These are phyloP conservation scores for Meriones psammophilus DNA, from an alignment of 2,797 vertebrate genomes.

Conservation along the genomic window DNA sequence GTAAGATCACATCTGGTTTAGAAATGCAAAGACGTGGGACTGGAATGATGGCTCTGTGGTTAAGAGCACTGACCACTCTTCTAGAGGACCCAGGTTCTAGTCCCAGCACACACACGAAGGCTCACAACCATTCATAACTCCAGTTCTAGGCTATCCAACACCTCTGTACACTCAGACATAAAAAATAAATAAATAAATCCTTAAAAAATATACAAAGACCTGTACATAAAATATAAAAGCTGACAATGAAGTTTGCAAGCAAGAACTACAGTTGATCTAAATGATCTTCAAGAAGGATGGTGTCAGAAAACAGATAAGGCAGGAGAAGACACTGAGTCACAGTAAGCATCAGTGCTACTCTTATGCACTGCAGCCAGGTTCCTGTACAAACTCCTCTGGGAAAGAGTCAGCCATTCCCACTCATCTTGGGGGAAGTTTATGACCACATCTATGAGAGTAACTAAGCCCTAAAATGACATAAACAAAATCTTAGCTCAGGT, in stretches of 20 bases:
- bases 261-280: background rate
- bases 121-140: background rate
- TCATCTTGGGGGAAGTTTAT: constrained; percentile 77
- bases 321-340: background rate
- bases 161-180: too few species aligned
- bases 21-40: constrained; percentile 74
- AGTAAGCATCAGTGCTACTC: background rate
- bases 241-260: background rate
- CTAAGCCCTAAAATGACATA: constrained; percentile 67
- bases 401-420: constrained; percentile 65
- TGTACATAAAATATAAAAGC: background rate
- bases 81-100: background rate
- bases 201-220: constrained; percentile 65
- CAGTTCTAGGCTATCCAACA: background rate
- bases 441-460: constrained; percentile 76
- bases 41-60: background rate
- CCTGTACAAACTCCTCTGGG: constrained; percentile 72
- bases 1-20: constrained; percentile 65
- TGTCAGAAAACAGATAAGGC: background rate
- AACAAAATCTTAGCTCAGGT: background rate
- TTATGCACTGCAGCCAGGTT: constrained; percentile 77
- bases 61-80: background rate
- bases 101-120: background rate
- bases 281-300: background rate
- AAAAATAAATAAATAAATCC: too few species aligned